phyloP scores from a whole-genome alignment of 2,797 vertebrate species.

The Acanthornis magna region DNA sequence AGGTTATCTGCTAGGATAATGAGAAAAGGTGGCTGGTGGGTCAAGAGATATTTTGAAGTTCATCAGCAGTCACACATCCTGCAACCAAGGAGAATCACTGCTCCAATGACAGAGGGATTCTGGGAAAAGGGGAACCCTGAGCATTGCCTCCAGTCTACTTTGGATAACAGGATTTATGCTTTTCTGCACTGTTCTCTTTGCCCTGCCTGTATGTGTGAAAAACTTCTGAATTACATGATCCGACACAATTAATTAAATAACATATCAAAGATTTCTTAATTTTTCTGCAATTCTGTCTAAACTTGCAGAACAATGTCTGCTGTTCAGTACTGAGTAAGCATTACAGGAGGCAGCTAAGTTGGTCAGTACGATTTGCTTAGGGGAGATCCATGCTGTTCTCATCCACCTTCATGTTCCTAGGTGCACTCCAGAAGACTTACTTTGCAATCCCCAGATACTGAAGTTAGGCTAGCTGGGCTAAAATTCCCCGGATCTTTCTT shows the following conservation, averaged over 20 bases:
- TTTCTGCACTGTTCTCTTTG: neutral
- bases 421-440: neutral
- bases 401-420: neutral
- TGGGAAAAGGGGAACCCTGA: neutral
- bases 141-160: neutral
- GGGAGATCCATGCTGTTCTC: neutral
- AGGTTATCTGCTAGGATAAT: constrained; percentile 16
- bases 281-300: neutral
- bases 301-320: neutral
- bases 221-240: neutral
- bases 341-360: neutral
- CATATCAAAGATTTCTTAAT: neutral
- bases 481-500: neutral
- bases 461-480: neutral
- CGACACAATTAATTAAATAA: neutral
- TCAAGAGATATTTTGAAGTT: constrained; percentile 15
- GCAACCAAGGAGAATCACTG: neutral
- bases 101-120: neutral
- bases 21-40: neutral
- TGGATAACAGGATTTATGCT: neutral
- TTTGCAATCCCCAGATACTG: neutral
- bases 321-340: neutral
- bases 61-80: neutral
- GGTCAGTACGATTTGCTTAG: neutral
- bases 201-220: neutral